Evolutionary conservation across 2,888 invertebrate species (phyloP), one percentile per base, ranked within the genome.

Genomic region (Geotrupes spiniger): DNA sequence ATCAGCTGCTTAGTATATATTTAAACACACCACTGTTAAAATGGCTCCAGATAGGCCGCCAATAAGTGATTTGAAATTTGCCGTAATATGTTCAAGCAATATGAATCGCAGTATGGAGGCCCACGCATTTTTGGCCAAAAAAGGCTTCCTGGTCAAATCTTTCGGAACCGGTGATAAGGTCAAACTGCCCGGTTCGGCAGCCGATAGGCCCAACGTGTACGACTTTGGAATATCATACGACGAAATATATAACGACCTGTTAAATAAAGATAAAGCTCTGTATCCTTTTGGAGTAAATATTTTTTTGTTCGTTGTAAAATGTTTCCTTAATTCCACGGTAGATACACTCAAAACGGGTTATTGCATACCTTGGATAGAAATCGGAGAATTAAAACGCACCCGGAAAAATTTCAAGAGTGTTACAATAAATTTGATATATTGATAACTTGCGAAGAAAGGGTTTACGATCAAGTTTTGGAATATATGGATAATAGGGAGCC

Each of bases 21-120:
- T n/a, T n/a, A n/a, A n/a, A n/a, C n/a, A n/a, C n/a, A n/a, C n/a
- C 6, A 21, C 6, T 21, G 6, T 6, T 21, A 21, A 21, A 21
- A 49, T 49, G 49, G 39, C 49, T 14, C 39, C 49, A 27, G 49
- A 49, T 26, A 46, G 25, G 29, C 43, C 51, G 12, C 48, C 46
- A 15, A 59, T 69, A 44, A 71, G 69, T 59, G 76, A 83, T 63
- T 73, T 91, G 62, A 85, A 82, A 65, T 83, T 98, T 63, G 98
- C 98, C 15, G 95, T 99, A 45, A 92, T 96, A 60, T 99, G 99
- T 76, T 98, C 98, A 5, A 97, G 96, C 66, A 99, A 99, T 73
- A 99, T 99, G 94, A 99, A 99, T 71, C 82, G 99, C 49, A 97
- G 96, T 65, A 99, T 99, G 99, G 99, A 99, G 77, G 98, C 98